Evolutionary conservation across 2,797 vertebrate genomes (phyloP).

Genomic region (Microcaecilia unicolor): DNA sequence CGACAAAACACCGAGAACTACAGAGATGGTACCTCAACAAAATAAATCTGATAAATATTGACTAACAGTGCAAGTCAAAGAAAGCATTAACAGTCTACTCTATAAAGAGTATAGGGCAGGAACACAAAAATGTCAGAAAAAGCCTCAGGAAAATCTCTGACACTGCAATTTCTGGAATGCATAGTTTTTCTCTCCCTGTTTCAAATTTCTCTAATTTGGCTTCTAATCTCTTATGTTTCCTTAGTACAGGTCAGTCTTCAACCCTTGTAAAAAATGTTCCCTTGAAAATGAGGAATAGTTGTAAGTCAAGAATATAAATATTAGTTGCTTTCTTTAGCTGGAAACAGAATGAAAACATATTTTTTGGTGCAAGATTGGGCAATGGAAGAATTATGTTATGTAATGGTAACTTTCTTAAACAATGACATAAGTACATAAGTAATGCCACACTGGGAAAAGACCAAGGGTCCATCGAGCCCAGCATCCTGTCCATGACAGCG

Average conservation of each 20-base stretch:
- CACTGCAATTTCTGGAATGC: neutral
- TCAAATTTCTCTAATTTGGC: neutral
- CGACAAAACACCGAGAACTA: neutral
- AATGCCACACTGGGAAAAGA: no score
- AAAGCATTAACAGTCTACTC: no score
- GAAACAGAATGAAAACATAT: no score
- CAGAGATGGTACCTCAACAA: neutral
- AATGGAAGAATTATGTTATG: no score
- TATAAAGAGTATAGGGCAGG: neutral
- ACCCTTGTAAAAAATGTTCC: neutral
- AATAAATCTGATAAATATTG: neutral
- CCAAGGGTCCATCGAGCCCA: no score
- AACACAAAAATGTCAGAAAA: neutral
- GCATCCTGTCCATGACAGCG: no score
- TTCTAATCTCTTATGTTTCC: neutral
- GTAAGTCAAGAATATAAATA: neutral
- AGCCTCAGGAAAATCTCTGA: neutral
- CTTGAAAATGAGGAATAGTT: neutral
- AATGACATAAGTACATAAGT: no score
- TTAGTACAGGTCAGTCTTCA: neutral
- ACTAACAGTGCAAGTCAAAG: neutral
- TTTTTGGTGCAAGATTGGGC: no score
- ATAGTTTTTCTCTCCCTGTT: neutral
- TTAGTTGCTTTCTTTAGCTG: no score
- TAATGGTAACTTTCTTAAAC: no score